Percentiles rank a stretch among this genome's conserved stretches.
Evolutionary conservation across 1,140 invertebrate genomes (phyloP).

Genomic region (Patella vulgata): DNA sequence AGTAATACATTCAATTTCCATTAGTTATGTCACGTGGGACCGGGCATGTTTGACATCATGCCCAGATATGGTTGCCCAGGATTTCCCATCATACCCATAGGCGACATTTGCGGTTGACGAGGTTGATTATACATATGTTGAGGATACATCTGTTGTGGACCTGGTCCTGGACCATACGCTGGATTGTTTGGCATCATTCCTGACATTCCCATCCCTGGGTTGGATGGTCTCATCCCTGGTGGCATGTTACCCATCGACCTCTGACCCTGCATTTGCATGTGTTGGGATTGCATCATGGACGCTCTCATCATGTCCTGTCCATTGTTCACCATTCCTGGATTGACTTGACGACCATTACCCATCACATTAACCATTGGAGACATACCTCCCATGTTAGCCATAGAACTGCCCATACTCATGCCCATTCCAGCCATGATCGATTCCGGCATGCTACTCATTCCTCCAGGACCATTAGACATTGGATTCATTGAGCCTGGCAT

Average conservation of each 20-base stretch:
- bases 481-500: slow-evolving; percentile 23
- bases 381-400: slow-evolving; percentile 23
- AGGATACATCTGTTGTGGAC: slow-evolving; percentile 58
- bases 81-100: slow-evolving; percentile 51
- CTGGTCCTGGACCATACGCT: slow-evolving; percentile 23
- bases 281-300: slow-evolving; percentile 15
- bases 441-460: slow-evolving; percentile 9
- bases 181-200: slow-evolving; percentile 18
- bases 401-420: neutral
- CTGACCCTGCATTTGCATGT: slow-evolving; percentile 41
- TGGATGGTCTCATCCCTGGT: slow-evolving; percentile 37
- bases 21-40: no score
- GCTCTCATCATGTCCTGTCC: slow-evolving; percentile 34
- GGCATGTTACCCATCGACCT: slow-evolving; percentile 31
- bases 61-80: slow-evolving; percentile 46
- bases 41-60: slow-evolving; percentile 55
- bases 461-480: slow-evolving; percentile 26
- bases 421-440: slow-evolving; percentile 5
- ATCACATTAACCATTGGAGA: slow-evolving; percentile 58
- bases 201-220: slow-evolving; percentile 19
- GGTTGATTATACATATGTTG: slow-evolving; percentile 61
- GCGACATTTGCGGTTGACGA: slow-evolving; percentile 52
- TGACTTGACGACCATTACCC: slow-evolving; percentile 18
- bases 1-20: no score
- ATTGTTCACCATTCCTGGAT: slow-evolving; percentile 30